Conservation (phyloP, 2,888 invertebrate genomes). For the Tanytarsus gracilentus region DNA sequence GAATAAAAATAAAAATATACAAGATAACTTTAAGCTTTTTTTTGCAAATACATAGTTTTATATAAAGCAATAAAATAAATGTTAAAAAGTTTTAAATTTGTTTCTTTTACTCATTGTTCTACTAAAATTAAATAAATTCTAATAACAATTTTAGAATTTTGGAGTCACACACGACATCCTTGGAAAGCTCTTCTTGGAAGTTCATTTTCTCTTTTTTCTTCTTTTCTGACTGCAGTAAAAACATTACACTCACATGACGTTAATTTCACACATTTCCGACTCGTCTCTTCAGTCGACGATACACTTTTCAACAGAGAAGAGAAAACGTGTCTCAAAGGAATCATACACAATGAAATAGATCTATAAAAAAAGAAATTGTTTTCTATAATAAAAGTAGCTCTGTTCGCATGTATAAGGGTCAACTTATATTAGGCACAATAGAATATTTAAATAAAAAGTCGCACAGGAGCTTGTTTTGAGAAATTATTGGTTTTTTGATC, state of each 20-base stretch:
- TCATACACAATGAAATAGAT: not conserved
- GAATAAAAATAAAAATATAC: too few species aligned
- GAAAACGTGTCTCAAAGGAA: not conserved
- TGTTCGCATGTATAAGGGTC: too few species aligned
- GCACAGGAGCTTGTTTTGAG: too few species aligned
- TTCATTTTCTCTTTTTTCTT: conserved; percentile 1
- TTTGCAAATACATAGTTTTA: too few species aligned
- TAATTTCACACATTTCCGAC: not conserved
- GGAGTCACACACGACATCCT: not conserved
- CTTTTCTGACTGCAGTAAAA: not conserved
- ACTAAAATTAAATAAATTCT: too few species aligned
- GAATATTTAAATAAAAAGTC: too few species aligned
- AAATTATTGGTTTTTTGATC: too few species aligned
- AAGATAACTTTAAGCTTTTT: too few species aligned
- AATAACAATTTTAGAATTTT: not conserved
- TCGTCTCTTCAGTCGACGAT: conserved; percentile 19
- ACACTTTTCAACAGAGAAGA: conserved; percentile 12
- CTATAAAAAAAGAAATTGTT: not conserved
- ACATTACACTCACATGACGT: conserved; percentile 2
- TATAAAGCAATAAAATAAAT: too few species aligned
- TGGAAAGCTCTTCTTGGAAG: conserved; percentile 24
- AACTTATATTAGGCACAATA: too few species aligned
- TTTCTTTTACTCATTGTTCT: too few species aligned
- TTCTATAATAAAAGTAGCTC: not conserved
- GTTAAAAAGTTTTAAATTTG: too few species aligned